phyloP scores from a whole-genome alignment of 2,797 vertebrate genomes.

The Pantherophis alleghaniensis region DNA sequence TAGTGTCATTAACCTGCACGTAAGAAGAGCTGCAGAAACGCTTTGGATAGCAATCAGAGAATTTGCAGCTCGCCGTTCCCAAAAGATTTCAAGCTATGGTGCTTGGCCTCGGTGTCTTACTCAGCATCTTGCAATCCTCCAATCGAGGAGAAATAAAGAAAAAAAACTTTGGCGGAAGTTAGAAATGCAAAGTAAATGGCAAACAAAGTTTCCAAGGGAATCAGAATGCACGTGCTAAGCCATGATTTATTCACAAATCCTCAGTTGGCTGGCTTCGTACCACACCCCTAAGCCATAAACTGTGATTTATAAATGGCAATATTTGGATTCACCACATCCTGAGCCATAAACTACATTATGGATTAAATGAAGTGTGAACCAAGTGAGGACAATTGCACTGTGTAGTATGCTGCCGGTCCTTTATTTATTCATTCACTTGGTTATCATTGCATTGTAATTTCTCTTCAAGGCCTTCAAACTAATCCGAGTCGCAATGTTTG shows the following conservation, averaged over 20 bases:
- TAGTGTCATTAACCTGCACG: slow-evolving; percentile 26
- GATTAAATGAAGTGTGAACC: not conserved
- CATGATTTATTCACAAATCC: not conserved
- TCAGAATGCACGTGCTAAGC: not conserved
- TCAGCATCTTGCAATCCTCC: slow-evolving; percentile 3
- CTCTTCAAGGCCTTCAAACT: not conserved
- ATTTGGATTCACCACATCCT: not conserved
- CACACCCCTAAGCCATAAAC: not conserved
- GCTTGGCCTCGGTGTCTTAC: slow-evolving; percentile 6
- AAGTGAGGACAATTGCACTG: not conserved
- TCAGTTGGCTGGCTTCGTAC: not conserved
- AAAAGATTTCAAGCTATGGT: slow-evolving; percentile 1
- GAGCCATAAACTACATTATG: not conserved
- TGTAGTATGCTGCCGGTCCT: not conserved
- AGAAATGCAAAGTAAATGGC: not conserved
- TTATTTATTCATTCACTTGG: not conserved
- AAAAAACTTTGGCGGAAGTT: not conserved
- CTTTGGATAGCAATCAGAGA: not conserved
- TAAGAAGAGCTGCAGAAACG: not conserved
- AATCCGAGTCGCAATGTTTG: not conserved
- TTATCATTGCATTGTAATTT: not conserved
- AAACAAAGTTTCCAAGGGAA: not conserved
- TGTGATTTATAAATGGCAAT: not conserved
- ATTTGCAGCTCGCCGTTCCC: not conserved
- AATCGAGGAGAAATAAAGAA: not conserved